phyloP scores from a whole-genome alignment of 2,797 vertebrate genomes.

The Nasua narica region DNA sequence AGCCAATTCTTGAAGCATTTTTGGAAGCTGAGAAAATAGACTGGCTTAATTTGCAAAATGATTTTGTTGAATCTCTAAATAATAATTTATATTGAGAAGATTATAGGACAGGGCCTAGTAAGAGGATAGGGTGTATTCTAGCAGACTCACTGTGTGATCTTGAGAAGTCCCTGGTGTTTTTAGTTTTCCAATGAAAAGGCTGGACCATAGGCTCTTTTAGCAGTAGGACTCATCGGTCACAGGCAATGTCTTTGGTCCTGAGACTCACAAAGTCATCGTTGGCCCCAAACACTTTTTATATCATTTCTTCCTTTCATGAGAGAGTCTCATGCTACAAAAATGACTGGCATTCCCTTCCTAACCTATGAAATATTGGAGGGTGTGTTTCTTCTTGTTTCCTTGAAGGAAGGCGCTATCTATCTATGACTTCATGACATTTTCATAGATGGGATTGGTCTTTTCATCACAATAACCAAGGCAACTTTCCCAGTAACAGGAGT shows the following conservation, averaged over 20 bases:
- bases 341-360: background rate
- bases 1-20: background rate
- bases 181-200: background rate
- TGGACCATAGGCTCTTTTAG: background rate
- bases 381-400: background rate
- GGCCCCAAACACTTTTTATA: background rate
- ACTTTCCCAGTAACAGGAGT: background rate
- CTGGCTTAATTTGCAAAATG: background rate
- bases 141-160: background rate
- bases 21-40: background rate
- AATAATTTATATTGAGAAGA: background rate
- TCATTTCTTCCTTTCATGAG: background rate
- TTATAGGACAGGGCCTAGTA: rapidly evolving
- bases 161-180: background rate
- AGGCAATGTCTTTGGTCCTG: background rate
- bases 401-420: background rate
- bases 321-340: background rate
- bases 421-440: background rate
- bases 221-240: background rate
- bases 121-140: too few relatives aligned
- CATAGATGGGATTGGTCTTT: background rate
- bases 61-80: background rate
- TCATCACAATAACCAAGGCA: background rate
- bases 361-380: background rate
- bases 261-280: background rate